A percentile compares a stretch with the other conserved stretches of the same genome.
Evolutionary conservation across 92 coral and sea anemone genomes (phyloP).

Genomic region (Actinostola sp.): DNA sequence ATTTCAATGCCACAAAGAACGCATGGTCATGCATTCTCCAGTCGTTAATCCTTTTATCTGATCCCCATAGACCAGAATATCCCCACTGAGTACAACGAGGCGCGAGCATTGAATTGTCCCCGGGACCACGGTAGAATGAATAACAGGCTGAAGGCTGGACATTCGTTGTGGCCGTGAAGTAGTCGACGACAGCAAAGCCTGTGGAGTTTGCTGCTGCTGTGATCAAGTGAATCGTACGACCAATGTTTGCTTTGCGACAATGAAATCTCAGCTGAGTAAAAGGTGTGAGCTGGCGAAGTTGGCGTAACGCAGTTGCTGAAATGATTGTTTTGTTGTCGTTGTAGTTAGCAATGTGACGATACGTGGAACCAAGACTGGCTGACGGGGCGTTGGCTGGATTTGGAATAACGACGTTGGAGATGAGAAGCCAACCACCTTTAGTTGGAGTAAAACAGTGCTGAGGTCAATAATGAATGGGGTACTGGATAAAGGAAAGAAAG

Average conservation of each 20-base stretch:
- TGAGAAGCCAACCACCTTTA: slow-evolving; percentile 27
- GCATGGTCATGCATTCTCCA: slow-evolving; percentile 17
- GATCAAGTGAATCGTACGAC: slow-evolving; percentile 24
- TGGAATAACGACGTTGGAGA: slow-evolving; percentile 19
- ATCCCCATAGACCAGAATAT: slow-evolving; percentile 13
- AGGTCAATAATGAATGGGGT: background rate
- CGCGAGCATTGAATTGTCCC: slow-evolving; percentile 25
- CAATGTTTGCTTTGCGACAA: background rate
- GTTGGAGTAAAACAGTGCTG: no score
- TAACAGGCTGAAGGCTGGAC: slow-evolving; percentile 12
- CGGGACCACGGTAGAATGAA: slow-evolving; percentile 21
- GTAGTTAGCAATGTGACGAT: slow-evolving; percentile 23
- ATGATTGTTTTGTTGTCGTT: slow-evolving; percentile 11
- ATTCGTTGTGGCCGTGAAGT: slow-evolving; percentile 16
- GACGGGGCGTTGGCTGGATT: slow-evolving; percentile 6
- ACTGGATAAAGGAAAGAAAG: background rate
- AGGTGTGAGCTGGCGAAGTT: slow-evolving; percentile 9
- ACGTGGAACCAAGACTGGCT: background rate
- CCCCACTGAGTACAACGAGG: slow-evolving; percentile 10
- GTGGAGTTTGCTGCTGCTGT: slow-evolving; percentile 1
- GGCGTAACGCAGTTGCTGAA: slow-evolving; percentile 7
- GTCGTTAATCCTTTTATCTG: background rate
- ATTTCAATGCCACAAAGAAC: background rate
- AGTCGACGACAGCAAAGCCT: slow-evolving; percentile 20
- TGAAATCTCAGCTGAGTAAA: slow-evolving; percentile 35